These are phyloP conservation scores for Geotrupes spiniger DNA, from an alignment of 2,888 invertebrate species.

Conservation along the genomic window DNA sequence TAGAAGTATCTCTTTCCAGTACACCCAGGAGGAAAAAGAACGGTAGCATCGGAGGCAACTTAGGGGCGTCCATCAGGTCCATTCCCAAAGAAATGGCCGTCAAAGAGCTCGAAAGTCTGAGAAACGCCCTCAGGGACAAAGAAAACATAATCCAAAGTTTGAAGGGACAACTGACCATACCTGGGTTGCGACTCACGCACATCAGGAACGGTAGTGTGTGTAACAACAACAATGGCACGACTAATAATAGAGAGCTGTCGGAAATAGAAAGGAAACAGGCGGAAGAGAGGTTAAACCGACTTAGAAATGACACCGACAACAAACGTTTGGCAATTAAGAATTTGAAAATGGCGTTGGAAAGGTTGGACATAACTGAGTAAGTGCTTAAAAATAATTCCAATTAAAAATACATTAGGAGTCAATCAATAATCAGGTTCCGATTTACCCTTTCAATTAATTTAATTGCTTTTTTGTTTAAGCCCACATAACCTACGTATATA, in stretches of 20 bases:
- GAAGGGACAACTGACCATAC: conserved; percentile 66
- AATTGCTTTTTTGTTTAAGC: too few species aligned
- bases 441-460: too few species aligned
- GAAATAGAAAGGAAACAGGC: conserved; percentile 59
- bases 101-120: conserved; percentile 66
- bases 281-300: conserved; percentile 59
- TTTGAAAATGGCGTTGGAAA: conserved; percentile 74
- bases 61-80: conserved; percentile 41
- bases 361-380: conserved; percentile 86
- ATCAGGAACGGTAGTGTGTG: conserved; percentile 27
- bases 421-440: too few species aligned
- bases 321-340: conserved; percentile 78
- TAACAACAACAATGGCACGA: conserved; percentile 40
- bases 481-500: too few species aligned
- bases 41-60: conserved; percentile 40
- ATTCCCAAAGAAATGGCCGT: conserved; percentile 46
- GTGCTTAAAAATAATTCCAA: conserved; percentile 45
- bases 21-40: conserved; percentile 58
- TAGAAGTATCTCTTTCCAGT: conserved; percentile 74
- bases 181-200: conserved; percentile 53
- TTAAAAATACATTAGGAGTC: too few species aligned
- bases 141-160: conserved; percentile 79
- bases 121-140: conserved; percentile 72
- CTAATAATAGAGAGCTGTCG: conserved; percentile 45
- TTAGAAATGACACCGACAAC: conserved; percentile 70